phyloP scores from a whole-genome alignment of 2,113 vertebrate species.

The Australoheros scitulus region DNA sequence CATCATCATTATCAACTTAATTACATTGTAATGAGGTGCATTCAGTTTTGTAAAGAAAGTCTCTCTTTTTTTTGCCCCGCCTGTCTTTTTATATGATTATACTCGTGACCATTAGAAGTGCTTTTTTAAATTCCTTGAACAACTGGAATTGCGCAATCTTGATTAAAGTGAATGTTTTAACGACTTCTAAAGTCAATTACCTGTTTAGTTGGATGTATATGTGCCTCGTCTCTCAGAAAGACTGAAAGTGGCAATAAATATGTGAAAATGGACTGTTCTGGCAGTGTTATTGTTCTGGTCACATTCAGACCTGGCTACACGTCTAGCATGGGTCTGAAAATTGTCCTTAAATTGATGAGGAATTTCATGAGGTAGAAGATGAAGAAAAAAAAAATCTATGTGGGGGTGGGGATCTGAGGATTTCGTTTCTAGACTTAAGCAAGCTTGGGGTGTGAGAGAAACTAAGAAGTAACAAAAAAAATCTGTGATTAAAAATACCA shows the following conservation, averaged over 20 bases:
- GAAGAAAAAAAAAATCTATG: constrained; percentile 11
- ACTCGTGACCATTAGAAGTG: neutral
- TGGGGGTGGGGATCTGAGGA: constrained; percentile 39
- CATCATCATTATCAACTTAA: neutral
- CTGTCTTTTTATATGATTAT: neutral
- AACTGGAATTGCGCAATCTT: neutral
- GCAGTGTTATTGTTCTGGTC: constrained; percentile 65
- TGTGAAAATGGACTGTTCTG: neutral
- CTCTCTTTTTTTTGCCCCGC: neutral
- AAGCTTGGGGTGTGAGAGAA: neutral
- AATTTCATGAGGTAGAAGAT: constrained; percentile 79
- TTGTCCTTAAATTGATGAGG: constrained; percentile 88
- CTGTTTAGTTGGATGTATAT: neutral
- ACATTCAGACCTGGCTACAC: constrained; percentile 74
- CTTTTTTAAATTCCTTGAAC: neutral
- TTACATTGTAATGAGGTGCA: neutral
- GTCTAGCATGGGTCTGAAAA: constrained; percentile 80
- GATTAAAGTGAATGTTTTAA: neutral
- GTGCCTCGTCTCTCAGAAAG: neutral
- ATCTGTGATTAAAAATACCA: neutral
- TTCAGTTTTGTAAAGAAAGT: neutral
- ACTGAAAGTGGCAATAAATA: neutral
- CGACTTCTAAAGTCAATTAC: neutral
- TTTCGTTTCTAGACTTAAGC: neutral
- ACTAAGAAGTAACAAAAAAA: neutral